phyloP scores from a whole-genome alignment of 2,797 vertebrate species.

The Gouania willdenowi region DNA sequence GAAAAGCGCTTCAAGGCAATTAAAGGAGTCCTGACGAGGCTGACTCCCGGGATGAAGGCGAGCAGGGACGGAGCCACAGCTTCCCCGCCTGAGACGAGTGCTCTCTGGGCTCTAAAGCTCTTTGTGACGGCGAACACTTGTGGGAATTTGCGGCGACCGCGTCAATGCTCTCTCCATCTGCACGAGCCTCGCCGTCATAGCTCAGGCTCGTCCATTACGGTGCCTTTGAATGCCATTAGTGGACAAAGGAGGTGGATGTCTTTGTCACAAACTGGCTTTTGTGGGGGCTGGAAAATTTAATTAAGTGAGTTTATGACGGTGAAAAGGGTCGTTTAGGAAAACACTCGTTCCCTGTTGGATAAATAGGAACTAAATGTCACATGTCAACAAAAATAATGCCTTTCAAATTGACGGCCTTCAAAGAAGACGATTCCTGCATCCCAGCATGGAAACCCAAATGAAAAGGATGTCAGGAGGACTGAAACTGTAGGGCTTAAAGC shows the following conservation, averaged over 20 bases:
- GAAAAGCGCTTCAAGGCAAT: conserved; percentile 93
- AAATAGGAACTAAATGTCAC: conserved; percentile 42
- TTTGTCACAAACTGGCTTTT: conserved; percentile 91
- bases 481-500: too few relatives aligned
- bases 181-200: conserved; percentile 82
- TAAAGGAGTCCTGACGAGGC: conserved; percentile 82
- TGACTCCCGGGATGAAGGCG: conserved; percentile 68
- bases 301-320: conserved; percentile 89
- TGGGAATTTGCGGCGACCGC: conserved; percentile 86
- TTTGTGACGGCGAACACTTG: conserved; percentile 97
- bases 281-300: conserved; percentile 90
- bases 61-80: conserved; percentile 74
- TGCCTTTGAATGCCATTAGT: conserved; percentile 89
- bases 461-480: too few relatives aligned
- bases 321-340: conserved; percentile 82
- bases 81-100: conserved; percentile 87
- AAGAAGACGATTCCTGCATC: too few relatives aligned
- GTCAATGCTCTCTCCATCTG: conserved; percentile 79
- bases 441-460: too few relatives aligned
- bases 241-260: conserved; percentile 86
- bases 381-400: too few relatives aligned
- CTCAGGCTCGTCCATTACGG: conserved; percentile 93
- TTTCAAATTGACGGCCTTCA: too few relatives aligned
- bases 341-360: conserved; percentile 81
- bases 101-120: conserved; percentile 86